Evolutionary conservation across 2,888 invertebrate species (phyloP).

Genomic region (Ernsta delagoae): DNA sequence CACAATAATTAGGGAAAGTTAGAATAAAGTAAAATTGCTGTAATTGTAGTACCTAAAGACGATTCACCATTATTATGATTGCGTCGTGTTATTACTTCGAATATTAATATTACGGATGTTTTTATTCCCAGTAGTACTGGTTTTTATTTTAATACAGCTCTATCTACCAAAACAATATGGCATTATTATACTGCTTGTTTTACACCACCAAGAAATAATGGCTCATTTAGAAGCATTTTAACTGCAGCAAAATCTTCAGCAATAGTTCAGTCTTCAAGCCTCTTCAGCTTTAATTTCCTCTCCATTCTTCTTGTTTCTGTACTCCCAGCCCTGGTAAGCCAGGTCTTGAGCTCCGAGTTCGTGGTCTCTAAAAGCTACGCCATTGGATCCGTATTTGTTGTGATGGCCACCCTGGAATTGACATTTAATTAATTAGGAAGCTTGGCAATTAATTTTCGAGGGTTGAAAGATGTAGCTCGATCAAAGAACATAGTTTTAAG

Average conservation of each 20-base stretch:
- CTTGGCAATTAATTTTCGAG: too few relatives aligned
- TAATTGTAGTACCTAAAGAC: too few relatives aligned
- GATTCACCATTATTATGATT: too few relatives aligned
- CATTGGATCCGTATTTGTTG: slow-evolving; percentile 74
- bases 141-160: neutral
- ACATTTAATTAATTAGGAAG: too few relatives aligned
- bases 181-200: neutral
- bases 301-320: slow-evolving; percentile 82
- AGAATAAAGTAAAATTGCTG: too few relatives aligned
- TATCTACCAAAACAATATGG: neutral
- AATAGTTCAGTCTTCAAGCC: slow-evolving; percentile 51
- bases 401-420: slow-evolving; percentile 58
- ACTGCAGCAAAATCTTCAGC: neutral
- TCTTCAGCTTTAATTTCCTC: slow-evolving; percentile 78
- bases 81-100: too few relatives aligned
- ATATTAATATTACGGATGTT: too few relatives aligned
- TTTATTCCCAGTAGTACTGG: neutral
- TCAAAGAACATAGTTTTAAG: too few relatives aligned
- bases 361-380: slow-evolving; percentile 87
- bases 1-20: too few relatives aligned
- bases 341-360: slow-evolving; percentile 85
- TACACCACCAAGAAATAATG: too few relatives aligned
- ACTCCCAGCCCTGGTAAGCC: slow-evolving; percentile 91
- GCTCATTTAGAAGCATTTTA: neutral
- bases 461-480: too few relatives aligned